Conservation (phyloP, 2,113 vertebrate genomes). For the Osmerus mordax region DNA sequence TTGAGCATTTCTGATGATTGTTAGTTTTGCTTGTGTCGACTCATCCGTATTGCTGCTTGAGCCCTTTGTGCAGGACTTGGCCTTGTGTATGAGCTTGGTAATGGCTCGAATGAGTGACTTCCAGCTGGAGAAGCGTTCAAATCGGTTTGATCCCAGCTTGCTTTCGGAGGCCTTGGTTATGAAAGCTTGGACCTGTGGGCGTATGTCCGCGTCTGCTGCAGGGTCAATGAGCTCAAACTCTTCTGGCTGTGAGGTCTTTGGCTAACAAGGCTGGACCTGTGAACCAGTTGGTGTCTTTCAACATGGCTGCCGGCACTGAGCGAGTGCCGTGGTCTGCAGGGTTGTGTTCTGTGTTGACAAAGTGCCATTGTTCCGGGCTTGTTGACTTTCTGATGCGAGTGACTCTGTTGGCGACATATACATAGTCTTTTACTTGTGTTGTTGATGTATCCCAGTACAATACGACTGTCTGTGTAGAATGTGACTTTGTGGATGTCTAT, state of each 20-base stretch:
- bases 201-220: no score
- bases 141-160: no score
- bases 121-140: no score
- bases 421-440: conserved; percentile 13
- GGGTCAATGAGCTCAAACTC: no score
- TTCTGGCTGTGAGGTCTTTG: background rate
- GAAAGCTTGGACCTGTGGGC: no score
- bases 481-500: background rate
- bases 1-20: no score
- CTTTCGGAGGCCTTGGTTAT: no score
- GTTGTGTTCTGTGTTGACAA: background rate
- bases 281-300: conserved; percentile 5
- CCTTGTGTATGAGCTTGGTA: no score
- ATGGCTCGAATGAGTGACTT: no score
- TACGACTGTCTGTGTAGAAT: conserved; percentile 27
- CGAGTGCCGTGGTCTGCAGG: conserved; percentile 19
- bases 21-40: no score
- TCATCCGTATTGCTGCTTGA: no score
- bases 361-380: conserved; percentile 16
- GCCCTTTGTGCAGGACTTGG: no score
- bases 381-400: conserved; percentile 11
- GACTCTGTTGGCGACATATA: conserved; percentile 17
- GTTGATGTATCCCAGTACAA: conserved; percentile 20
- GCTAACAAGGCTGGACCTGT: conserved; percentile 18
- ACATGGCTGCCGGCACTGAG: background rate